Evolutionary conservation across 23 tunicate species (phyloP).

Genomic region (Phallusia fumigata): DNA sequence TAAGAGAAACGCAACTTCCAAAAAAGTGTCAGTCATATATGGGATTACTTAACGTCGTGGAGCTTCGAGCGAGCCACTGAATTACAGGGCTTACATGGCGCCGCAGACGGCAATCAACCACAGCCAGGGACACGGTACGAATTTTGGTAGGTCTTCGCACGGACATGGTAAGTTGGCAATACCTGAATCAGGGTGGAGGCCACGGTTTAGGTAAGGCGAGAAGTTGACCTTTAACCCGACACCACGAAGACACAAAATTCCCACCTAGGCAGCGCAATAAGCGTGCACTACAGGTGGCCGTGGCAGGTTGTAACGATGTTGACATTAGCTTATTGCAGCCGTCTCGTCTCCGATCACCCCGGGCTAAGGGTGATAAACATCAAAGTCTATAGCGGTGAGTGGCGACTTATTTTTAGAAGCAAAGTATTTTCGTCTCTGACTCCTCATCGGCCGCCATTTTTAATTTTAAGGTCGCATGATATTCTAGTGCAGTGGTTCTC

Average conservation of each 20-base stretch:
- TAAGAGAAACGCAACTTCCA: too few species aligned
- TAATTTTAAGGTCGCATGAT: too few species aligned
- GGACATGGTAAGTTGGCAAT: background rate
- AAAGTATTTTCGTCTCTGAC: too few species aligned
- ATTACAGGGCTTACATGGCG: background rate
- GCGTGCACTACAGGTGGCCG: slow-evolving; percentile 4
- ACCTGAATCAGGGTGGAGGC: background rate
- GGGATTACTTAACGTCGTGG: background rate
- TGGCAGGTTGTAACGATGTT: background rate
- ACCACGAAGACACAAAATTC: background rate
- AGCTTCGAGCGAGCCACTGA: background rate
- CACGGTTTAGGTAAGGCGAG: background rate
- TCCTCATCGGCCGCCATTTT: too few species aligned
- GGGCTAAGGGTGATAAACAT: background rate
- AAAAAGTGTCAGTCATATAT: too few species aligned
- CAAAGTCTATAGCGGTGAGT: background rate
- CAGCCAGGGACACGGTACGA: background rate
- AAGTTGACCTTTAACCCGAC: background rate
- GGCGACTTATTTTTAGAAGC: too few species aligned
- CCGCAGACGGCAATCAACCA: background rate
- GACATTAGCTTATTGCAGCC: slow-evolving; percentile 7
- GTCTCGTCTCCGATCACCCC: background rate
- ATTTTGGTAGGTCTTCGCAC: background rate
- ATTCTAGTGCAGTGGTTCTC: too few species aligned
- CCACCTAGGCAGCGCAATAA: background rate